Conservation (phyloP, 1,140 invertebrate genomes). For the Drosophila azteca region DNA sequence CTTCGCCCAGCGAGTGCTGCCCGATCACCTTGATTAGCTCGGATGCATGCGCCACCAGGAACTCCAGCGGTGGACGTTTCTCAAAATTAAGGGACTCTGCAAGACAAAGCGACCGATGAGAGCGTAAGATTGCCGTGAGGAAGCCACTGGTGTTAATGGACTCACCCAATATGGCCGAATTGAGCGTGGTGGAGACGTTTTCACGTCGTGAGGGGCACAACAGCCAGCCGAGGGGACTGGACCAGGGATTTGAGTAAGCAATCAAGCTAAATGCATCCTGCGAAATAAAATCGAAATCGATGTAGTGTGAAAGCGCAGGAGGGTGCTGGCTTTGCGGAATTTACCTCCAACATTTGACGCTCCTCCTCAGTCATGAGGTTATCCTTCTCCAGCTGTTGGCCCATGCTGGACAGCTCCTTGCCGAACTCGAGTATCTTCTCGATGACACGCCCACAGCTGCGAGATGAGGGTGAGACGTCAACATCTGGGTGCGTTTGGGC, state of each 20-base stretch:
- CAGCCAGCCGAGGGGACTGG: conserved; percentile 97
- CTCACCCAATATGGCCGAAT: conserved; percentile 97
- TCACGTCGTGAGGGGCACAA: conserved; percentile 96
- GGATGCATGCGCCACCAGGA: conserved; percentile 94
- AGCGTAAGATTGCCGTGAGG: background rate
- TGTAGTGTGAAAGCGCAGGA: background rate
- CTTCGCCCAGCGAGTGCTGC: conserved; percentile 93
- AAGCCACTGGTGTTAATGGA: background rate
- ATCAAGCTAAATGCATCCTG: conserved; percentile 98
- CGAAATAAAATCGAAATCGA: conserved; percentile 10
- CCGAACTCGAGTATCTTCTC: conserved; percentile 97
- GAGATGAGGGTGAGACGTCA: conserved; percentile 84
- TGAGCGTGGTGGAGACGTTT: conserved; percentile 96
- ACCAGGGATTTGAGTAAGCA: conserved; percentile 99
- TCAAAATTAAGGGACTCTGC: conserved; percentile 95
- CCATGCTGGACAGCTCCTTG: conserved; percentile 95
- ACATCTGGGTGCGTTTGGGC: conserved; percentile 75
- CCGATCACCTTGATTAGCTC: conserved; percentile 96
- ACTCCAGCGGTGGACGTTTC: conserved; percentile 94
- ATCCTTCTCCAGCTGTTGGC: conserved; percentile 91
- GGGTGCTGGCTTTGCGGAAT: too few relatives aligned
- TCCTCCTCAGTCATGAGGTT: conserved; percentile 93
- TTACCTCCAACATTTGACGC: conserved; percentile 96
- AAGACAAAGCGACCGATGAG: background rate
- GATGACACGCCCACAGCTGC: conserved; percentile 92